Conservation (phyloP, 92 coral and sea anemone species). For the Pocillopora meandrina region DNA sequence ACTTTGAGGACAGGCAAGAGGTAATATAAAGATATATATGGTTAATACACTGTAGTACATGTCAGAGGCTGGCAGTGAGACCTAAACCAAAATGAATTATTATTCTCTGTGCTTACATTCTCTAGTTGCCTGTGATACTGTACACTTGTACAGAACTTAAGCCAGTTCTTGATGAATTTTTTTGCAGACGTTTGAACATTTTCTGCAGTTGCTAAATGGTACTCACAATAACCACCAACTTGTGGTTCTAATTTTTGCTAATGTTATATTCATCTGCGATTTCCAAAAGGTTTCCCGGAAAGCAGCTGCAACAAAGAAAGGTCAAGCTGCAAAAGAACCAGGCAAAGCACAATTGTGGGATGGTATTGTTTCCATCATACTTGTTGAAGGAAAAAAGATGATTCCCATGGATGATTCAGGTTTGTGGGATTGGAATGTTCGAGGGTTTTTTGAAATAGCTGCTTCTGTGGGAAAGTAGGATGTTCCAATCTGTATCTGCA, state of each 20-base stretch:
- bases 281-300: slow-evolving; percentile 36
- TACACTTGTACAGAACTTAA: too few relatives aligned
- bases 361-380: slow-evolving; percentile 88
- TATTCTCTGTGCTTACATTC: too few relatives aligned
- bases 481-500: too few relatives aligned
- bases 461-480: background rate
- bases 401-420: slow-evolving; percentile 99
- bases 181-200: too few relatives aligned
- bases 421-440: slow-evolving; percentile 13
- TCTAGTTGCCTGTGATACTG: too few relatives aligned
- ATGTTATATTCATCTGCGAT: background rate
- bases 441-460: background rate
- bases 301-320: slow-evolving; percentile 59
- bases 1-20: slow-evolving; percentile 94
- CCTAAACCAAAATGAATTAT: too few relatives aligned
- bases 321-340: slow-evolving; percentile 67
- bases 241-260: background rate
- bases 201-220: too few relatives aligned
- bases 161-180: too few relatives aligned
- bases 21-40: slow-evolving; percentile 30
- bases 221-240: too few relatives aligned
- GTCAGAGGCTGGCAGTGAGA: too few relatives aligned
- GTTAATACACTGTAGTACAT: background rate
- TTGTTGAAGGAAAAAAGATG: slow-evolving; percentile 94
- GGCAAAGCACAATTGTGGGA: slow-evolving; percentile 90